A percentile compares a stretch with the other conserved stretches of the same genome.
These are phyloP conservation scores for Harpagifer antarcticus DNA, from an alignment of 2,797 vertebrate genomes.

Conservation along the genomic window DNA sequence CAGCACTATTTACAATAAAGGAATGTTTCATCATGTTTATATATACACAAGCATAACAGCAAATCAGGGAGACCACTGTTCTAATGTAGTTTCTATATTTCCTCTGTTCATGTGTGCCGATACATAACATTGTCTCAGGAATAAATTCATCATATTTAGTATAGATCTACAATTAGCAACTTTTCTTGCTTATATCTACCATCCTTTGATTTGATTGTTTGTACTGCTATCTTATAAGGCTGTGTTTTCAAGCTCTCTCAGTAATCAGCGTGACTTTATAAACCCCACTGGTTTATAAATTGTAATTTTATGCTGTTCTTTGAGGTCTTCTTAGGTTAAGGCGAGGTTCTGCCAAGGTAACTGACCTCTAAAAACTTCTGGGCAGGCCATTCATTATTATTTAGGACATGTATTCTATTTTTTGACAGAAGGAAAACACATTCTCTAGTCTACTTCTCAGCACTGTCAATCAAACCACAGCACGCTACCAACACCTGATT, in stretches of 20 bases:
- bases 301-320: background rate
- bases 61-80: conserved; percentile 6
- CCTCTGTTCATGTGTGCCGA: background rate
- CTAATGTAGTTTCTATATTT: conserved; percentile 1
- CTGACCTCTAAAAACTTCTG: background rate
- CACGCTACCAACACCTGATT: background rate
- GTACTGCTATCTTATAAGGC: background rate
- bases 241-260: conserved; percentile 7
- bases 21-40: conserved; percentile 27
- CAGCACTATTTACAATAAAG: conserved; percentile 3
- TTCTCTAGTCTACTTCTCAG: conserved; percentile 1
- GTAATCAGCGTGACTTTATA: conserved; percentile 20
- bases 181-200: background rate
- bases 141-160: background rate
- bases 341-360: background rate
- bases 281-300: conserved; percentile 7
- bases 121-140: background rate
- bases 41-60: conserved; percentile 3
- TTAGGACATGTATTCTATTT: background rate
- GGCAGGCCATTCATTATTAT: background rate
- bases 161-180: background rate
- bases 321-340: conserved; percentile 6
- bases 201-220: background rate
- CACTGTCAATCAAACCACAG: conserved; percentile 14
- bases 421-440: background rate